Conservation (phyloP, 2,888 invertebrate genomes). For the Orthosia incerta region DNA sequence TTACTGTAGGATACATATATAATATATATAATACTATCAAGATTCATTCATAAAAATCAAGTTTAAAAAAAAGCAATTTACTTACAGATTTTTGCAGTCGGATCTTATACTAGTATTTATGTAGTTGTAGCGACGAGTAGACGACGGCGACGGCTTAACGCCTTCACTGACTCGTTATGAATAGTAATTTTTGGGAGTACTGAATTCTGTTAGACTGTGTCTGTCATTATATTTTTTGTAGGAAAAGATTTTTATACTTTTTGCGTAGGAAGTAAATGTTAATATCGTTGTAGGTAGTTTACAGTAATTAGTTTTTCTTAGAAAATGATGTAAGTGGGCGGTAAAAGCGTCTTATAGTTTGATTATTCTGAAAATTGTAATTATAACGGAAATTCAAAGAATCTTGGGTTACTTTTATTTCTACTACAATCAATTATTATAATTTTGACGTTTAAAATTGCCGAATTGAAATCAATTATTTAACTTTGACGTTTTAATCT, state of each 20-base stretch:
- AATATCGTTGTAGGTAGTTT: not conserved
- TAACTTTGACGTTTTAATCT: too few relatives aligned
- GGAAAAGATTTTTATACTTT: not conserved
- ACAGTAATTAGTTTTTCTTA: not conserved
- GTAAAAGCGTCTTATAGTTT: not conserved
- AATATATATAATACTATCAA: too few relatives aligned
- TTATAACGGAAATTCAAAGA: not conserved
- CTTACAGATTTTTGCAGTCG: too few relatives aligned
- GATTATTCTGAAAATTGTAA: too few relatives aligned
- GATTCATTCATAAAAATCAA: too few relatives aligned
- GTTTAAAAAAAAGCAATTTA: too few relatives aligned
- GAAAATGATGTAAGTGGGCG: not conserved
- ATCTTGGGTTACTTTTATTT: too few relatives aligned
- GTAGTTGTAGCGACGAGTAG: conserved; percentile 53
- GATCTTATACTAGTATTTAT: conserved; percentile 2
- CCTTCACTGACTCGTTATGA: conserved; percentile 51
- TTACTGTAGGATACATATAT: too few relatives aligned
- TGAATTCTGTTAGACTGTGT: conserved; percentile 32
- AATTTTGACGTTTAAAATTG: too few relatives aligned
- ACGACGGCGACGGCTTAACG: conserved; percentile 61
- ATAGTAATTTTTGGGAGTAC: conserved; percentile 51
- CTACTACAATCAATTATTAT: too few relatives aligned
- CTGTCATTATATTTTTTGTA: conserved; percentile 20
- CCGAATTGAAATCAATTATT: too few relatives aligned
- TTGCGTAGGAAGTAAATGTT: not conserved